Percentiles rank a stretch among this genome's conserved stretches.
These are phyloP conservation scores for Drosophila cognata DNA, from an alignment of 2,888 invertebrate genomes.

Conservation along the genomic window DNA sequence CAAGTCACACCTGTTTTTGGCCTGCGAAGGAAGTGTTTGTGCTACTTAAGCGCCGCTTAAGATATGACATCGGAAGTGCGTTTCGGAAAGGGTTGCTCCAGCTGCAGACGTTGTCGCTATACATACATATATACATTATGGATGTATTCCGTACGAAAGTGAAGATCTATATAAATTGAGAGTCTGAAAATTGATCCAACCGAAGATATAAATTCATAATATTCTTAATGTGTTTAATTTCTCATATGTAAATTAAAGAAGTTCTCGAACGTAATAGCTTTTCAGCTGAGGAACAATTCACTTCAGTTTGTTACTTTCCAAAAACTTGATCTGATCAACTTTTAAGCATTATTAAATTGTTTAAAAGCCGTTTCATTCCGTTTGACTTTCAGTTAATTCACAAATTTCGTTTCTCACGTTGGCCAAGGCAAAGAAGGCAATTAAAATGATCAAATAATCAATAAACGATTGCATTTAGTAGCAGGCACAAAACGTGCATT, in stretches of 20 bases:
- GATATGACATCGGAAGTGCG: conserved; percentile 23
- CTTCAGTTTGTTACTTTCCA: not conserved
- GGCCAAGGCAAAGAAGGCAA: conserved; percentile 72
- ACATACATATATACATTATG: not conserved
- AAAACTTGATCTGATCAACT: not conserved
- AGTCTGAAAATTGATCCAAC: not conserved
- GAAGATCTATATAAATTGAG: not conserved
- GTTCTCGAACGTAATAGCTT: not conserved
- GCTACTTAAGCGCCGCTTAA: conserved; percentile 13
- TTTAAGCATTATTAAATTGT: not conserved
- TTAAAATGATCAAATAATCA: conserved; percentile 73
- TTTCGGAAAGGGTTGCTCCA: conserved; percentile 27
- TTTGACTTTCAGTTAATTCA: conserved; percentile 30
- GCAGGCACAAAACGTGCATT: conserved; percentile 72
- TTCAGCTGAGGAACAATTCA: not conserved
- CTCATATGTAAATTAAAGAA: not conserved
- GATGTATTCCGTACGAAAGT: not conserved
- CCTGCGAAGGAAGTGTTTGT: conserved; percentile 32
- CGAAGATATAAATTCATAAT: not conserved
- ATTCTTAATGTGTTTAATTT: not conserved
- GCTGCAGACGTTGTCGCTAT: conserved; percentile 24
- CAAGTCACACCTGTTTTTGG: conserved; percentile 49
- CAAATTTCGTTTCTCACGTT: conserved; percentile 67
- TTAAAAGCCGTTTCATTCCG: not conserved
- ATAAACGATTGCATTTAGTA: conserved; percentile 76